Conservation (phyloP, 2,797 vertebrate species). For the Ara ararauna region DNA sequence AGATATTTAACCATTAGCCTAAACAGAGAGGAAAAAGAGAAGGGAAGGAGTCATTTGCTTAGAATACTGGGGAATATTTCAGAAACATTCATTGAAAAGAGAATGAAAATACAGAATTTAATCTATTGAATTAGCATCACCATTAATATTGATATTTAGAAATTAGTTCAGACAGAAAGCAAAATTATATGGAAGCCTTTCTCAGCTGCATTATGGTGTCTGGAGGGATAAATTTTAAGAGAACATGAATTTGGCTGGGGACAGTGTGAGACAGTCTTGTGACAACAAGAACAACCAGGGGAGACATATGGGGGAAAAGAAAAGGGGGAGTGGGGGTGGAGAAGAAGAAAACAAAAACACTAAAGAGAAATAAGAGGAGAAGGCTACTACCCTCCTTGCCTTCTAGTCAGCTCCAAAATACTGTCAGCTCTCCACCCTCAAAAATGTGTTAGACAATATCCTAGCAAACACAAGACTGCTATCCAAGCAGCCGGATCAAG, state of each 20-base stretch:
- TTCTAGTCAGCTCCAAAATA: constrained; percentile 30
- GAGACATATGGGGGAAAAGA: background rate
- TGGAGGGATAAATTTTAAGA: background rate
- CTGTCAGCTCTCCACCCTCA: background rate
- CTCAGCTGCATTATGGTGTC: background rate
- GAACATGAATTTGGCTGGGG: background rate
- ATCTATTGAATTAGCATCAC: background rate
- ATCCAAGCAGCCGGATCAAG: background rate
- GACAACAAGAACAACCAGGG: background rate
- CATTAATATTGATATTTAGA: background rate
- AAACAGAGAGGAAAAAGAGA: background rate
- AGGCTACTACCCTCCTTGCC: background rate
- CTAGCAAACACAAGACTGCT: background rate
- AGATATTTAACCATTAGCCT: background rate
- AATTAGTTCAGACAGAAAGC: background rate
- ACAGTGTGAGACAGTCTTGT: background rate
- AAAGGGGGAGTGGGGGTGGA: background rate
- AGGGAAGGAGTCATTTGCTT: background rate
- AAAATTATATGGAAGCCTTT: background rate
- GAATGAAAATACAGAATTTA: background rate
- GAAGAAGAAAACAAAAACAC: background rate
- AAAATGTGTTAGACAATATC: background rate
- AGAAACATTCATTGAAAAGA: background rate
- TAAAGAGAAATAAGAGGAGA: background rate
- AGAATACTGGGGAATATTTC: background rate